Percentiles rank a stretch among this genome's conserved stretches.
These are phyloP conservation scores for Bombylius discolor DNA, from an alignment of 2,888 invertebrate species.

Conservation along the genomic window DNA sequence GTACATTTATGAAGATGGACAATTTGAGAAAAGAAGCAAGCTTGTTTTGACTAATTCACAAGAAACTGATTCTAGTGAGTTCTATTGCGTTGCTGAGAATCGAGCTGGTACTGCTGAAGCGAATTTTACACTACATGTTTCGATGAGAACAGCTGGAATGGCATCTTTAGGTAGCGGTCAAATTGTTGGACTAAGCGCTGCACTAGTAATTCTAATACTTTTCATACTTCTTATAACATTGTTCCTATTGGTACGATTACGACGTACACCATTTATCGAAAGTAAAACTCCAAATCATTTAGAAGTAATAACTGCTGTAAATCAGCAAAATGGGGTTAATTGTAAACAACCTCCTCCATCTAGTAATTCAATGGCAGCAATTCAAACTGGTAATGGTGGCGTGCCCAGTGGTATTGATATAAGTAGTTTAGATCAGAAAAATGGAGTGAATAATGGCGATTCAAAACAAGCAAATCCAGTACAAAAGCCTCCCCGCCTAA, in stretches of 20 bases:
- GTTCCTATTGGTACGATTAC: conserved; percentile 58
- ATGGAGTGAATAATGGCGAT: conserved; percentile 24
- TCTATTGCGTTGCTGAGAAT: conserved; percentile 83
- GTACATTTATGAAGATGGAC: conserved; percentile 62
- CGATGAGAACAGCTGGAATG: conserved; percentile 64
- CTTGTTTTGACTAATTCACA: conserved; percentile 70
- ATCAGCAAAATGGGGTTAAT: conserved; percentile 39
- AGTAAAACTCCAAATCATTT: conserved; percentile 63
- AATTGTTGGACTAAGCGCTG: conserved; percentile 73
- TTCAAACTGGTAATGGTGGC: conserved; percentile 30
- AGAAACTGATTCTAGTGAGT: conserved; percentile 69
- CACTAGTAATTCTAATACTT: conserved; percentile 62
- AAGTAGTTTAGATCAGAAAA: conserved; percentile 30
- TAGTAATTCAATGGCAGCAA: background rate
- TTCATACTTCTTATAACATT: conserved; percentile 60
- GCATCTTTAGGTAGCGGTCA: conserved; percentile 71
- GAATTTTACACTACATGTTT: conserved; percentile 76
- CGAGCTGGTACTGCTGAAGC: conserved; percentile 77
- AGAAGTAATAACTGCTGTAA: conserved; percentile 55
- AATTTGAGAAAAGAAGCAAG: conserved; percentile 60
- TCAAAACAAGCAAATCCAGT: conserved; percentile 47
- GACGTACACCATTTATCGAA: conserved; percentile 59
- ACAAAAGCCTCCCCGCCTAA: conserved; percentile 55
- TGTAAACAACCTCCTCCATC: conserved; percentile 36
- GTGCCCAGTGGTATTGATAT: conserved; percentile 36